Conservation (phyloP, 2,888 invertebrate genomes). For the Hedya salicella region DNA sequence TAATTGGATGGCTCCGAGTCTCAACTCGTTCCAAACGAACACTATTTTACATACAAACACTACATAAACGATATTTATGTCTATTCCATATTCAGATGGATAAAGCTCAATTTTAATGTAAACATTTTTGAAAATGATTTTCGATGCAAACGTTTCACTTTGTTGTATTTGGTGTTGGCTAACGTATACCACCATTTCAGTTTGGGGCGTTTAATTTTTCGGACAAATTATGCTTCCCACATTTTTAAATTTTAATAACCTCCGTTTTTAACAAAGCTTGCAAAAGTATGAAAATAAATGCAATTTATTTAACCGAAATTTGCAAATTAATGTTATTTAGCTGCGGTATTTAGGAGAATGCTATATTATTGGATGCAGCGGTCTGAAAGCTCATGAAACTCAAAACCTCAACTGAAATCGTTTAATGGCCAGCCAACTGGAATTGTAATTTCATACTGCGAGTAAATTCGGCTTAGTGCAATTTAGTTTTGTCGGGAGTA, state of each 20-base stretch:
- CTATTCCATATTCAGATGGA: not conserved
- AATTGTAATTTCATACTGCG: slow-evolving; percentile 9
- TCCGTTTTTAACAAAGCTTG: no score
- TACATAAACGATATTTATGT: slow-evolving; percentile 11
- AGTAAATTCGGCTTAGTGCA: slow-evolving; percentile 23
- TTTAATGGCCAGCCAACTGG: slow-evolving; percentile 21
- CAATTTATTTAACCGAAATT: not conserved
- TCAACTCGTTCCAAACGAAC: slow-evolving; percentile 22
- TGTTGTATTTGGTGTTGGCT: no score
- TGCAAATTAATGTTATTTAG: not conserved
- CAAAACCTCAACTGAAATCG: slow-evolving; percentile 17
- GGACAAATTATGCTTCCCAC: no score
- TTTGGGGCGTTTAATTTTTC: no score
- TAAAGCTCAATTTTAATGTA: no score
- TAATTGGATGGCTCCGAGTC: slow-evolving; percentile 38
- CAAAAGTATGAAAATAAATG: not conserved
- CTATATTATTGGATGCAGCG: not conserved
- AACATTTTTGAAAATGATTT: no score
- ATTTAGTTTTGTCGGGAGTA: slow-evolving; percentile 10
- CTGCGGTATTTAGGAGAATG: not conserved
- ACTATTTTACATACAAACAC: slow-evolving; percentile 30
- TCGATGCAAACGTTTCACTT: no score
- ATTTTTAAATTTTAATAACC: no score
- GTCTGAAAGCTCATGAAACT: slow-evolving; percentile 20
- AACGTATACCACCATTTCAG: no score